A percentile compares a stretch with the other conserved stretches of the same genome.
Evolutionary conservation across 2,888 invertebrate species (phyloP).

Genomic region (Pyralis farinalis): DNA sequence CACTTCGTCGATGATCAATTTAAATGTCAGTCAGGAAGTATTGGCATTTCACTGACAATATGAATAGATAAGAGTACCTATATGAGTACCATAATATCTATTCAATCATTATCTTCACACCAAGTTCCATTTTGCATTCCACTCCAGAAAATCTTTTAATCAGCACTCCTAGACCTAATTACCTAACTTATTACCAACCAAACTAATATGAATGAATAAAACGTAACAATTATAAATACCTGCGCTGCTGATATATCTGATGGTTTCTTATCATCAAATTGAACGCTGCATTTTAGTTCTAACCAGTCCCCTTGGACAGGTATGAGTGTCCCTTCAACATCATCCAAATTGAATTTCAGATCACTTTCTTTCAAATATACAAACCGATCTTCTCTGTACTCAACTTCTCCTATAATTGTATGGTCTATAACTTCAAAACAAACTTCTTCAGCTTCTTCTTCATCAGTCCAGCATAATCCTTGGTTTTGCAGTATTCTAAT

Average conservation of each 20-base stretch:
- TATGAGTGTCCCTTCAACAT: slow-evolving; percentile 82
- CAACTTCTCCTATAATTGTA: slow-evolving; percentile 55
- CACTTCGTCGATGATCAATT: too few relatives aligned
- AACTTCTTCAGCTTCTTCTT: slow-evolving; percentile 48
- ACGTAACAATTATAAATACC: slow-evolving; percentile 33
- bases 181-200: too few relatives aligned
- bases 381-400: slow-evolving; percentile 44
- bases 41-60: too few relatives aligned
- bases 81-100: too few relatives aligned
- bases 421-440: slow-evolving; percentile 53
- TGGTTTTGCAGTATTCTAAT: slow-evolving; percentile 80
- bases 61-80: too few relatives aligned
- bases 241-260: slow-evolving; percentile 65
- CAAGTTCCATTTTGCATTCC: too few relatives aligned
- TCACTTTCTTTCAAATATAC: slow-evolving; percentile 76
- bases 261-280: slow-evolving; percentile 79
- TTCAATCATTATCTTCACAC: too few relatives aligned
- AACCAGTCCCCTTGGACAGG: slow-evolving; percentile 87
- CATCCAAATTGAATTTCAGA: slow-evolving; percentile 82
- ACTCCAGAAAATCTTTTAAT: too few relatives aligned
- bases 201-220: too few relatives aligned
- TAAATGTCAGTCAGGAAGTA: too few relatives aligned
- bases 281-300: slow-evolving; percentile 82
- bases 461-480: slow-evolving; percentile 73
- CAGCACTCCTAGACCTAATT: too few relatives aligned